A percentile compares a stretch with the other conserved stretches of the same genome.
These are phyloP conservation scores for Anadara kagoshimensis DNA, from an alignment of 1,140 invertebrate species.

Conservation along the genomic window DNA sequence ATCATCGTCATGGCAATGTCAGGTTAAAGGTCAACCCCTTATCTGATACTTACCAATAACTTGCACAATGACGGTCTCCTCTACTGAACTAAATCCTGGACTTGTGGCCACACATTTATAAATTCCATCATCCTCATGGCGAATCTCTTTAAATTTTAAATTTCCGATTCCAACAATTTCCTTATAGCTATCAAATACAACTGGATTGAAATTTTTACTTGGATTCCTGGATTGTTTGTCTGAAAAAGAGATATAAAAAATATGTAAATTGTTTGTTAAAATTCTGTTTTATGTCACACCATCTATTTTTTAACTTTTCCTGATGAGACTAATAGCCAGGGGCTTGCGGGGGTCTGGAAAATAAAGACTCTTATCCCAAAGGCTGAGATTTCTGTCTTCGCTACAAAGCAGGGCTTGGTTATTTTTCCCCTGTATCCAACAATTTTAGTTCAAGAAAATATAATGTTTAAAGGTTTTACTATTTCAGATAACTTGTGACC, in stretches of 20 bases:
- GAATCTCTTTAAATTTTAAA: slow-evolving; percentile 51
- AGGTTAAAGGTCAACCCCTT: no score
- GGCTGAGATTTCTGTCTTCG: no score
- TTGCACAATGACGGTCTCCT: slow-evolving; percentile 5
- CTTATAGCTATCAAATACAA: slow-evolving; percentile 14
- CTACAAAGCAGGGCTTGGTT: no score
- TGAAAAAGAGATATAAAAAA: slow-evolving; percentile 6
- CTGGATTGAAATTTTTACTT: not conserved
- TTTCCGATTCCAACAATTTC: slow-evolving; percentile 35
- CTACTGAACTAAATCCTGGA: slow-evolving; percentile 14
- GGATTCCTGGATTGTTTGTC: not conserved
- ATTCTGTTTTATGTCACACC: not conserved
- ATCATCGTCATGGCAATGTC: slow-evolving; percentile 54
- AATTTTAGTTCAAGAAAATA: no score
- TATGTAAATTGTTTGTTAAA: not conserved
- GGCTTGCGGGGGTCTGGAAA: no score
- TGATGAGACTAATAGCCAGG: no score
- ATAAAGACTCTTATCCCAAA: no score
- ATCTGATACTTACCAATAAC: no score
- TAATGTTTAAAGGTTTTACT: no score
- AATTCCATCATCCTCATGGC: slow-evolving; percentile 54
- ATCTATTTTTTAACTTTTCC: no score
- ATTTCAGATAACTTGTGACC: no score
- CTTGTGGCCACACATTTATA: slow-evolving; percentile 55
- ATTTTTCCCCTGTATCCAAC: no score